Evolutionary conservation across 2,888 invertebrate species (phyloP).

Genomic region (Hofmannophila pseudospretella): DNA sequence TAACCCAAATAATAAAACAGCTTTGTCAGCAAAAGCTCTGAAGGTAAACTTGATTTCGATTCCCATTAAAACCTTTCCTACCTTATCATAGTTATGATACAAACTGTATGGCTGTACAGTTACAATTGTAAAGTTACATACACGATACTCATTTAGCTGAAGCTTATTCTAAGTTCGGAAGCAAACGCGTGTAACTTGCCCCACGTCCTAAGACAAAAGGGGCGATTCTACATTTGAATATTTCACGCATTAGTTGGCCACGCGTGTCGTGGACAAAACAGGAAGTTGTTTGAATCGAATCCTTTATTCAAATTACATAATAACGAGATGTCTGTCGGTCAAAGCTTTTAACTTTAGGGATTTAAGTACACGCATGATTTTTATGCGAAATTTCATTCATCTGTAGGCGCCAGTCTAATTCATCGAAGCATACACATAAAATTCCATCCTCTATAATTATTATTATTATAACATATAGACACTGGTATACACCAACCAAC

Average conservation of each 20-base stretch:
- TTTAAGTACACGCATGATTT: background rate
- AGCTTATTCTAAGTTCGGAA: no score
- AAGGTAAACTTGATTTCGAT: no score
- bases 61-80: no score
- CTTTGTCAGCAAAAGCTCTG: no score
- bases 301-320: slow-evolving; percentile 42
- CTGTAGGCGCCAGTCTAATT: background rate
- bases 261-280: slow-evolving; percentile 34
- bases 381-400: background rate
- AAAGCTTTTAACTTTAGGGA: slow-evolving; percentile 8
- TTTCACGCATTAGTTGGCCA: slow-evolving; percentile 47
- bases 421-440: no score
- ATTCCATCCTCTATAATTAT: no score
- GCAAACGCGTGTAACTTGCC: slow-evolving; percentile 22
- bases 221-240: slow-evolving; percentile 52
- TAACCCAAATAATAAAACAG: no score
- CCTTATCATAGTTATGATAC: no score
- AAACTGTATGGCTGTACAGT: no score
- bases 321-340: slow-evolving; percentile 9
- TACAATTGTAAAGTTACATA: no score
- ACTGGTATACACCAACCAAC: slow-evolving; percentile 13
- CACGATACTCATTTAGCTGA: no score
- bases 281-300: slow-evolving; percentile 36
- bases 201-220: slow-evolving; percentile 30
- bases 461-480: no score